A percentile compares a stretch with the other conserved stretches of the same genome.
phyloP scores from a whole-genome alignment of 1,140 invertebrate species.

The Sycophila sp. region DNA sequence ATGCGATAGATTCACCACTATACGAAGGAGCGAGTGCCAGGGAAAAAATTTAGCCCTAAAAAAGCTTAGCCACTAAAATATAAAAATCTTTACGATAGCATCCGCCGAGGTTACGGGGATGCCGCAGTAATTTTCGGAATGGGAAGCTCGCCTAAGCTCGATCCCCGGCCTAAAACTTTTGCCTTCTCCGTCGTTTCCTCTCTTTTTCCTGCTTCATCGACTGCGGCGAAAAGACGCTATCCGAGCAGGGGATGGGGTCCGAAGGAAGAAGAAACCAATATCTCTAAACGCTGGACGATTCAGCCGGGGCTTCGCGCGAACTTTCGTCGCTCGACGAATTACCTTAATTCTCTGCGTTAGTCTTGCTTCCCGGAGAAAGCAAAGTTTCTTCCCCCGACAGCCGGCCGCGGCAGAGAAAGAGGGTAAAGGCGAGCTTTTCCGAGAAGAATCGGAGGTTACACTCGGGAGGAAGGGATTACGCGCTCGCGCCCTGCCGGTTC shows the following conservation, averaged over 20 bases:
- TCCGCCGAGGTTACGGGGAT: no score
- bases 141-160: neutral
- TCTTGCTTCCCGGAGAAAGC: neutral
- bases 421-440: neutral
- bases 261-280: conserved; percentile 12
- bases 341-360: conserved; percentile 13
- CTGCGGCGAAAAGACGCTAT: neutral
- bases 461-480: conserved; percentile 12
- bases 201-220: neutral
- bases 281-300: conserved; percentile 15
- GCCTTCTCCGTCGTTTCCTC: neutral
- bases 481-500: no score
- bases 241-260: no score
- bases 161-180: neutral
- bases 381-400: conserved; percentile 9
- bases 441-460: conserved; percentile 27
- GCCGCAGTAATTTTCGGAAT: neutral
- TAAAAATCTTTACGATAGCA: neutral
- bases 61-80: neutral
- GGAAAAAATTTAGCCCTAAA: neutral
- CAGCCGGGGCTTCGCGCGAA: neutral
- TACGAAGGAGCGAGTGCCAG: neutral
- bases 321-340: conserved; percentile 15
- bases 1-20: no score
- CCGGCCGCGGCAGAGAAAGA: no score